Percentiles rank a stretch among this genome's conserved stretches.
Conservation (phyloP, 2,113 vertebrate species). For the Microtus ochrogaster region DNA sequence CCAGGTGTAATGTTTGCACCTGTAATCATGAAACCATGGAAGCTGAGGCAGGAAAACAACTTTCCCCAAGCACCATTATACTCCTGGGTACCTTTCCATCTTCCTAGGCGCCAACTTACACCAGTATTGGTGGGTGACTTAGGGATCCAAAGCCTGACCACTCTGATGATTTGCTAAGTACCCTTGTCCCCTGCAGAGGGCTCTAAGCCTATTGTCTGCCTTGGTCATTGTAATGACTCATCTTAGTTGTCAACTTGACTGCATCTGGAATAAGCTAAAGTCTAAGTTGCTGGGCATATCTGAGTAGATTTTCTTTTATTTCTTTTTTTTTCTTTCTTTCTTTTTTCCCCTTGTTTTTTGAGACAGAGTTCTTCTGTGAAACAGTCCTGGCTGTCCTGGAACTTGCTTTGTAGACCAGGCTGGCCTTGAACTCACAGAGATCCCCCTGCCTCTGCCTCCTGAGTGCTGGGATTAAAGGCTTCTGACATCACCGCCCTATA, state of each 20-base stretch:
- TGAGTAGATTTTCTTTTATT: background rate
- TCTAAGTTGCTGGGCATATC: background rate
- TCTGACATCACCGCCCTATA: too few relatives aligned
- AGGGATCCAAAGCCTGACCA: background rate
- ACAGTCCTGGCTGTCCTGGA: too few relatives aligned
- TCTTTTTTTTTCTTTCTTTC: too few relatives aligned
- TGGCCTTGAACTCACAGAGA: too few relatives aligned
- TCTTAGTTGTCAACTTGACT: background rate
- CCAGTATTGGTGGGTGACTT: background rate
- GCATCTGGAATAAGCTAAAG: background rate
- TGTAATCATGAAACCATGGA: background rate
- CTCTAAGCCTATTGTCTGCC: background rate
- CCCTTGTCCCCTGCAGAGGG: background rate
- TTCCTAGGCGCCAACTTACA: background rate
- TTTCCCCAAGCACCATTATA: background rate
- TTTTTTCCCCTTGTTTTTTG: too few relatives aligned
- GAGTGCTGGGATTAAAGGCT: too few relatives aligned
- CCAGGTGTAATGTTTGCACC: background rate
- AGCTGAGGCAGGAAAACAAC: background rate
- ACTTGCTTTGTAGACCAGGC: too few relatives aligned
- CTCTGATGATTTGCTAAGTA: background rate
- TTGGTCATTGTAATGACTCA: background rate
- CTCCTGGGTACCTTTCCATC: background rate
- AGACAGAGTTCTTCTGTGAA: too few relatives aligned
- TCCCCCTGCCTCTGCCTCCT: too few relatives aligned